Evolutionary conservation across 2,888 invertebrate species (phyloP).

Genomic region (Microctonus brassicae): DNA sequence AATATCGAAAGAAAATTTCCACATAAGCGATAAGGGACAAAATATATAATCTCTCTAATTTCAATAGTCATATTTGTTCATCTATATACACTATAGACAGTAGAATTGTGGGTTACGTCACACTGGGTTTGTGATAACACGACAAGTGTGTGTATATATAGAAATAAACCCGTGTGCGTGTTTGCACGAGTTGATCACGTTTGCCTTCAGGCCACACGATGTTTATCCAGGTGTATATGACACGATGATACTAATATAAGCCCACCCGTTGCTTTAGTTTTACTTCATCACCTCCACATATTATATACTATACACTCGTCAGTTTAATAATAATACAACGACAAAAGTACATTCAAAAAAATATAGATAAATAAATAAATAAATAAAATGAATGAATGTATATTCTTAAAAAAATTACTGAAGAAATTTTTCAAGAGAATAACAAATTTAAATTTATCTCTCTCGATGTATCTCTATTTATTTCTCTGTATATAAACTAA

Average conservation of each 20-base stretch:
- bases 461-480: background rate
- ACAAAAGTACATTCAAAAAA: background rate
- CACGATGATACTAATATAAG: conserved; percentile 29
- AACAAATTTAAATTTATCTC: background rate
- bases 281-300: conserved; percentile 19
- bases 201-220: conserved; percentile 28
- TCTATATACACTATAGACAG: background rate
- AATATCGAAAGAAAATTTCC: background rate
- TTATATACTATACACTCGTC: background rate
- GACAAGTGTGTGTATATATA: background rate
- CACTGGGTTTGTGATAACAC: conserved; percentile 23
- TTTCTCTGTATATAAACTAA: background rate
- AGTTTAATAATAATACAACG: background rate
- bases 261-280: conserved; percentile 21
- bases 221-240: conserved; percentile 37
- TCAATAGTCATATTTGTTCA: background rate
- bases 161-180: background rate
- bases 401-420: background rate
- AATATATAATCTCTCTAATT: background rate
- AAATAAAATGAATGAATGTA: conserved; percentile 6
- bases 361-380: background rate
- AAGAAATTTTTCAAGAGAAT: too few relatives aligned
- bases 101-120: conserved; percentile 13
- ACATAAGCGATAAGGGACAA: background rate
- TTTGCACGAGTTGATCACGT: conserved; percentile 14